Evolutionary conservation across 2,797 vertebrate species (phyloP).

Genomic region (Gambusia yucatana): DNA sequence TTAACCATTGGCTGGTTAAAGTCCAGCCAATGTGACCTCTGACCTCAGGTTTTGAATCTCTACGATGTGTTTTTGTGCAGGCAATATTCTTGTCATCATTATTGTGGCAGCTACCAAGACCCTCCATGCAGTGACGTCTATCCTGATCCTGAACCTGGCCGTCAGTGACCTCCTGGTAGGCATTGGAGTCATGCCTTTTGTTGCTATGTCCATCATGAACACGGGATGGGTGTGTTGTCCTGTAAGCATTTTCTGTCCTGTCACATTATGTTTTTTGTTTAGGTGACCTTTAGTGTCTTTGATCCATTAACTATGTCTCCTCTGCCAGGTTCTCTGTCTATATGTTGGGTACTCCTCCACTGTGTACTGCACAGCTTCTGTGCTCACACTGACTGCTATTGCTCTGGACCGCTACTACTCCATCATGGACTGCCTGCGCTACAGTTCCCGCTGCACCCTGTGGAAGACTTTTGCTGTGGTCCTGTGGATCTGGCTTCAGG

Average conservation of each 20-base stretch:
- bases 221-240: slow-evolving; percentile 75
- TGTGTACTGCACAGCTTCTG: slow-evolving; percentile 86
- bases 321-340: slow-evolving; percentile 78
- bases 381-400: slow-evolving; percentile 84
- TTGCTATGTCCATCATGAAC: slow-evolving; percentile 82
- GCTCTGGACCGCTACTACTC: slow-evolving; percentile 86
- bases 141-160: slow-evolving; percentile 86
- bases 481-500: slow-evolving; percentile 87
- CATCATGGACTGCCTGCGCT: slow-evolving; percentile 85
- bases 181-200: slow-evolving; percentile 85
- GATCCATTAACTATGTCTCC: slow-evolving; percentile 24
- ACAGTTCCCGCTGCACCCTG: slow-evolving; percentile 81
- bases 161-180: slow-evolving; percentile 86
- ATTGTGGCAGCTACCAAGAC: slow-evolving; percentile 84
- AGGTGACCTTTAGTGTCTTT: background rate
- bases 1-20: background rate
- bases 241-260: slow-evolving; percentile 63
- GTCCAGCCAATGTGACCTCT: background rate
- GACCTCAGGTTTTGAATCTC: slow-evolving; percentile 2
- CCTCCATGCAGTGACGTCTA: slow-evolving; percentile 82
- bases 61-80: slow-evolving; percentile 59
- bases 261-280: background rate
- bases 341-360: slow-evolving; percentile 88
- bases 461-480: slow-evolving; percentile 77
- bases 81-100: slow-evolving; percentile 83